Base-by-base conservation (phyloP, 2,797 vertebrate species). In the Morelia viridis region DNA sequence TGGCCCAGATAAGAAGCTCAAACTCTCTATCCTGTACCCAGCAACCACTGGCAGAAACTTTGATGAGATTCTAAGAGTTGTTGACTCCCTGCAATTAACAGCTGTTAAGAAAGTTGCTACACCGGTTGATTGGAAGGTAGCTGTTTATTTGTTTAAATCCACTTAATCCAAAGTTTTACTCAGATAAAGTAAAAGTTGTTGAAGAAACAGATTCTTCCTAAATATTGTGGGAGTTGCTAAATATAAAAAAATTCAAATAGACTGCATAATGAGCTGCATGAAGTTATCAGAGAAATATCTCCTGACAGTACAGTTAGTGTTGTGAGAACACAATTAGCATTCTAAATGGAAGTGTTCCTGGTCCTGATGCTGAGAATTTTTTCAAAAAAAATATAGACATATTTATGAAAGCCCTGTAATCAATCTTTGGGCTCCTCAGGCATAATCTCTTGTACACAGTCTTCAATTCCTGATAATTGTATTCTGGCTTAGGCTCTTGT, bases 11-110 rank as follows among this genome's bases (percentile, higher is more conserved):
- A 99, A 99, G 98, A 99, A 98, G 96, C 94, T 99, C 97, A 99
- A 99, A 97, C 98, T 99, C 90, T 99, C 99, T 28, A 98, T 99
- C 97, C 98, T 99, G 80, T 99, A 99, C 94, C 99, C 99, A 4
- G 99, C 99, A 89, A 99, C 99, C 91, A 99, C 99, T 0, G 99
- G 99, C 57, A 98, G 99, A 94, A 99, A 99, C 97, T 99, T 99
- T 8, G 97, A 98, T 57, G 99, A 99, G 97, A 96, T 99, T 92
- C 98, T 99, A 90, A 96, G 99, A 92, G 99, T 98, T 2, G 97
- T 99, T 13, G 98, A 99, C 96, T 99, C 99, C 3, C 98, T 99
- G 94, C 99, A 99, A 97, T 97, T 99, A 94, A 99, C 99, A 0
- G 98, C 98, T 0, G 97, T 97, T 94, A 99, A 99, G 96, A 98